Evolutionary conservation across 2,113 vertebrate species (phyloP).

Genomic region (Eudyptes chrysolophus): DNA sequence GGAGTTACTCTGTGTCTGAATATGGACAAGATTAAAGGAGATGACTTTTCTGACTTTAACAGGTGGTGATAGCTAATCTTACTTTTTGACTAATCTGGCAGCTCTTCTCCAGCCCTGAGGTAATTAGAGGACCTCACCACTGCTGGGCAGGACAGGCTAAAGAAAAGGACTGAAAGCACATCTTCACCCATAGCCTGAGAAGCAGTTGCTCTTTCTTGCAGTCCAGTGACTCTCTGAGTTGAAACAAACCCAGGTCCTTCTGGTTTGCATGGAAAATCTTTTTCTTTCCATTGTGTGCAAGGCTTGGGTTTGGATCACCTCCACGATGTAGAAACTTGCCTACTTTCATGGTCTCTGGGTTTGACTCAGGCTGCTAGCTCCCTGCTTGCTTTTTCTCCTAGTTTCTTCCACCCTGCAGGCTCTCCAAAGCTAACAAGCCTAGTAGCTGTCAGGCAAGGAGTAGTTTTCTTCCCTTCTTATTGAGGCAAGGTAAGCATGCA

Average conservation of each 20-base stretch:
- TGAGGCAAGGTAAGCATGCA: constrained; percentile 3
- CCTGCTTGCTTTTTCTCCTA: not conserved
- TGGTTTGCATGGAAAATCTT: not conserved
- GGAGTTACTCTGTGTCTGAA: not conserved
- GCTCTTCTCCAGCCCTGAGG: not conserved
- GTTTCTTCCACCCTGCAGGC: not conserved
- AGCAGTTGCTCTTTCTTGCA: not conserved
- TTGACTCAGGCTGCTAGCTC: not conserved
- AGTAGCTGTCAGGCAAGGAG: not conserved
- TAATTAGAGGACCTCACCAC: not conserved
- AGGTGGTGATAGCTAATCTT: not conserved
- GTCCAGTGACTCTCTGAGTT: not conserved
- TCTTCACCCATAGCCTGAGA: not conserved
- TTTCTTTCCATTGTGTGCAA: not conserved
- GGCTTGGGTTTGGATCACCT: not conserved
- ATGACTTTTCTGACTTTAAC: not conserved
- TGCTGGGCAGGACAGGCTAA: not conserved
- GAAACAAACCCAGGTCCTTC: not conserved
- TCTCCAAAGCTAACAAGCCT: not conserved
- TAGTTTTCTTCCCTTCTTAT: not conserved
- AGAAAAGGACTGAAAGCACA: not conserved
- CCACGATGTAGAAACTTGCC: not conserved
- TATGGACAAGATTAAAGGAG: not conserved
- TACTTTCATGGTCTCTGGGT: not conserved
- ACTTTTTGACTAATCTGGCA: not conserved